Conservation (phyloP, 1,140 invertebrate species). For the Amyelois transitella region DNA sequence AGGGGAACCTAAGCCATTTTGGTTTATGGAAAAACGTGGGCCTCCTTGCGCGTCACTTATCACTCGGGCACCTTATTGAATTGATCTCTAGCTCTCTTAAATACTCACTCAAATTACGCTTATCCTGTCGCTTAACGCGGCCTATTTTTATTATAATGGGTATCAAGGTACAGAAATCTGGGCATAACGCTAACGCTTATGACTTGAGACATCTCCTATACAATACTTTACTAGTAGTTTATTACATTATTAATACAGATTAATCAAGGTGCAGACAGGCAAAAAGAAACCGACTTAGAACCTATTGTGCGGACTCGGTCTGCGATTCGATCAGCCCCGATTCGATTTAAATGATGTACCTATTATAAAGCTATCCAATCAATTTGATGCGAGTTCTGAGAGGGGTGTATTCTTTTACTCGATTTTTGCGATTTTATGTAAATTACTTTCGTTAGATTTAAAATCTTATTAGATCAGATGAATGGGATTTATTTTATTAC, state of each 20-base stretch:
- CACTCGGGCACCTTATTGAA: no score
- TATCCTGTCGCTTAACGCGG: no score
- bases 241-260: conserved; percentile 42
- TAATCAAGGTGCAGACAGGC: conserved; percentile 35
- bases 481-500: neutral
- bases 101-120: no score
- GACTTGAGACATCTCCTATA: neutral
- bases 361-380: neutral
- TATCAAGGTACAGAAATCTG: neutral
- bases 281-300: conserved; percentile 3
- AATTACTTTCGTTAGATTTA: neutral
- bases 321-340: conserved; percentile 1
- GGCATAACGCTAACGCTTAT: neutral
- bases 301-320: neutral
- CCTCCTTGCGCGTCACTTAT: no score
- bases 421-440: neutral
- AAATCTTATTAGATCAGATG: neutral
- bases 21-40: no score
- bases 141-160: no score
- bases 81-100: no score
- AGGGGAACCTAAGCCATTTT: no score
- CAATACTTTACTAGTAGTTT: conserved; percentile 17
- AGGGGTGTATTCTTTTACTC: neutral
- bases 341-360: neutral
- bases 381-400: neutral